Conservation (phyloP, 2,113 vertebrate genomes). For the Lamprotornis superbus region DNA sequence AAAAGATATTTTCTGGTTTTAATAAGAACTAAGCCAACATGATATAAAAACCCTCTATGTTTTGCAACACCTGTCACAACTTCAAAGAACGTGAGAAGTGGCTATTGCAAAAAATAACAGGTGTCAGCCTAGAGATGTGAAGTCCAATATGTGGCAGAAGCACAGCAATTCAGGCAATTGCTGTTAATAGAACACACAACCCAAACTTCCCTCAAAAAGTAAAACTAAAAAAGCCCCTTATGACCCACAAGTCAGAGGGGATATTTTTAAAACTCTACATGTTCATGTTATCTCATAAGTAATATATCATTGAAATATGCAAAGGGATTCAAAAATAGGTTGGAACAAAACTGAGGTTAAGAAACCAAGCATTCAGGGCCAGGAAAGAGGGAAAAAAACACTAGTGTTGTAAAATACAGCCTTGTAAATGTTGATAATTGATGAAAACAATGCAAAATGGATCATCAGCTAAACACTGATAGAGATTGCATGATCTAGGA, state of each 20-base stretch:
- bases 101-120: conserved; percentile 50
- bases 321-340: conserved; percentile 27
- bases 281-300: conserved; percentile 27
- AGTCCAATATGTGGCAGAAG: conserved; percentile 23
- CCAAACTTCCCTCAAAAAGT: neutral
- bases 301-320: neutral
- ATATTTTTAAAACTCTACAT: neutral
- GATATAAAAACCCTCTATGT: conserved; percentile 34
- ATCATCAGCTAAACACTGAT: neutral
- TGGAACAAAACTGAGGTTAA: conserved; percentile 4
- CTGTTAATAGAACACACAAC: neutral
- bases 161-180: neutral
- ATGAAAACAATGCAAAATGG: neutral
- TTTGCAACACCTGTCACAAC: conserved; percentile 65
- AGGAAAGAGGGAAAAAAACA: neutral
- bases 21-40: conserved; percentile 60
- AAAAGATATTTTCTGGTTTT: conserved; percentile 65
- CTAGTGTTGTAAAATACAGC: neutral
- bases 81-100: conserved; percentile 56
- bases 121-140: conserved; percentile 34
- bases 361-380: neutral
- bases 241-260: neutral
- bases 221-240: neutral
- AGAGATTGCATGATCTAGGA: neutral
- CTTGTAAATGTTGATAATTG: neutral